phyloP scores from a whole-genome alignment of 2,113 vertebrate genomes.

The Paraplagusia blochii region DNA sequence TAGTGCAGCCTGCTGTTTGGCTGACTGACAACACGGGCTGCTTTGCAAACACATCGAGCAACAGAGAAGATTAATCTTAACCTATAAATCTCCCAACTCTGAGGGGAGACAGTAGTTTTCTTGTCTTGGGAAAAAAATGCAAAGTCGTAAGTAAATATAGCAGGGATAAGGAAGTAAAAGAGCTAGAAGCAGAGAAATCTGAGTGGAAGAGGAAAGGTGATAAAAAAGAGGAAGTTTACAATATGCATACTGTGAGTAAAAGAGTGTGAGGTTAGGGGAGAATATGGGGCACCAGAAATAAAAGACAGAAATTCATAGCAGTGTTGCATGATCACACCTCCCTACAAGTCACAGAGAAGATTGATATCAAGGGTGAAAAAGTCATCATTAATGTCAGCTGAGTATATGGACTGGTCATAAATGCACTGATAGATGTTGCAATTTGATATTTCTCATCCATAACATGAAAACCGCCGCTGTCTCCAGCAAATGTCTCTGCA shows the following conservation, averaged over 20 bases:
- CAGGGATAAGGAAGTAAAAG: conserved; percentile 22
- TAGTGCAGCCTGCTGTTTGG: conserved; percentile 63
- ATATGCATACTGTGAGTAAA: neutral
- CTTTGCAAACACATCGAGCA: conserved; percentile 47
- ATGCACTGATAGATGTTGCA: neutral
- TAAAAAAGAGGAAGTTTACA: conserved; percentile 22
- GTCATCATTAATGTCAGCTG: neutral
- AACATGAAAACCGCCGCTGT: neutral
- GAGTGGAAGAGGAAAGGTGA: conserved; percentile 1
- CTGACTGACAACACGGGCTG: conserved; percentile 49
- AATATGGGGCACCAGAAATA: neutral
- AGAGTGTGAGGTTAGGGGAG: conserved; percentile 1
- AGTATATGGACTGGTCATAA: neutral
- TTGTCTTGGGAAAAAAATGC: conserved; percentile 3
- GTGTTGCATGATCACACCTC: too few species aligned
- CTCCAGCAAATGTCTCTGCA: neutral
- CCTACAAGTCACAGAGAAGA: neutral
- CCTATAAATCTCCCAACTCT: conserved; percentile 57
- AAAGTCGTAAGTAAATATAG: neutral
- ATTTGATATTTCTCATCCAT: neutral
- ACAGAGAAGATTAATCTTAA: conserved; percentile 46
- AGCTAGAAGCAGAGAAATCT: neutral
- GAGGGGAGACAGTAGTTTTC: conserved; percentile 20
- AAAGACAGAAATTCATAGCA: neutral
- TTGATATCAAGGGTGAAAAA: neutral